Conservation (phyloP, 1,140 invertebrate genomes). For the Propsilocerus akamusi region DNA sequence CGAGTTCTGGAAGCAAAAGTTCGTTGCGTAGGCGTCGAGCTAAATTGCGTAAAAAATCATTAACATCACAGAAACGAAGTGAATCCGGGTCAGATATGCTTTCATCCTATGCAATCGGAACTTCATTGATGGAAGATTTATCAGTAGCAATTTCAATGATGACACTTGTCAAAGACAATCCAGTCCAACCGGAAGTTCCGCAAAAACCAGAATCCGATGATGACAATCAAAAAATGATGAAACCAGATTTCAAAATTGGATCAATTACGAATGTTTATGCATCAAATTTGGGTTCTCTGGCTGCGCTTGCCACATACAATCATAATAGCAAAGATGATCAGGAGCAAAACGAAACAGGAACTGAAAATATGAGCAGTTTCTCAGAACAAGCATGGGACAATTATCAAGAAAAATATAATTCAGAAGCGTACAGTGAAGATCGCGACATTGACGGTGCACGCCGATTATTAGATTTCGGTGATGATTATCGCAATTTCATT, state of each 20-base stretch:
- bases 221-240: conserved; percentile 14
- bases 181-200: conserved; percentile 11
- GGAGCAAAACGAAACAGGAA: conserved; percentile 24
- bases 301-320: conserved; percentile 18
- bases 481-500: conserved; percentile 69
- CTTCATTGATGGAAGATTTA: conserved; percentile 5
- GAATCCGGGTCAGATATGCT: conserved; percentile 34
- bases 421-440: conserved; percentile 79
- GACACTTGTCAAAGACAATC: conserved; percentile 13
- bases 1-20: conserved; percentile 25
- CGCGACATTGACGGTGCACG: conserved; percentile 68
- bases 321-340: conserved; percentile 17
- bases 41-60: conserved; percentile 36
- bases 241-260: conserved; percentile 37
- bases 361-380: conserved; percentile 57
- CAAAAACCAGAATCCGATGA: conserved; percentile 13
- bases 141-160: conserved; percentile 13
- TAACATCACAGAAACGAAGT: conserved; percentile 25
- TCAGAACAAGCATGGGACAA: conserved; percentile 76
- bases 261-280: conserved; percentile 25
- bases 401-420: conserved; percentile 81
- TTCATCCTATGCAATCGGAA: conserved; percentile 36
- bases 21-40: conserved; percentile 42
- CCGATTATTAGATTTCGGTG: conserved; percentile 67
- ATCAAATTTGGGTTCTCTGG: conserved; percentile 17